Base-by-base conservation (phyloP, 2,888 invertebrate species). In the Fabriciana adippe region DNA sequence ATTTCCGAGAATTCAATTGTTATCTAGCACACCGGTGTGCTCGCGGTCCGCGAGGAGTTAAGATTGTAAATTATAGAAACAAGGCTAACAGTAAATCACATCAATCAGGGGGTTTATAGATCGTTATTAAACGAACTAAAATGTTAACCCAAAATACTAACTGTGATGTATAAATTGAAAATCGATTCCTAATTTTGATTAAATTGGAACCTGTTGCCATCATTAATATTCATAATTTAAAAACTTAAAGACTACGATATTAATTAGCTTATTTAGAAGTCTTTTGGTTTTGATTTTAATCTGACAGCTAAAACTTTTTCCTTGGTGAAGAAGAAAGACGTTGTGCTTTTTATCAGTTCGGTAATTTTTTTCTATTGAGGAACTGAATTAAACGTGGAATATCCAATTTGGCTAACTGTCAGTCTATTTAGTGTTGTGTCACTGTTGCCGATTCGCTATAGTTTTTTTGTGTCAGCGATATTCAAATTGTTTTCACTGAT, bases 201-300 rank as follows among this genome's bases (percentile, higher is more conserved):
- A 61, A 61, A 41, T 18, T n/a, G 54, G 53, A 68, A 59, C 41
- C 26, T 18, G 64, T 48, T 55, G 41, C 15, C 45, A 16, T 3
- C 60, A 71, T 74, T 67, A 70, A 74, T 74, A 73, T 75, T 74
- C 66, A 74, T 73, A 64, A 65, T 65, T 61, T 26, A 59, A 59
- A 61, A 41, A 53, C 11, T 41, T 41, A 41, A 41, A 55, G 55
- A 66, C 67, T 65, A 66, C 54, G 21, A 54, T 67, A 54, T 73
- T 64, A 67, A 68, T 70, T 70, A 66, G 67, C 8, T 15, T 56
- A 64, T 70, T 69, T 62, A 59, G 70, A 61, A 57, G 57, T 64
- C 21, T 26, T 26, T 3, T 67, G 15, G 47, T 45, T 47, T 21
- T 51, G 60, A 64, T 56, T 50, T 48, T 60, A 57, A 64, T 67